Conservation (phyloP, 64 coral and sea anemone genomes). For the Orbicella faveolata region DNA sequence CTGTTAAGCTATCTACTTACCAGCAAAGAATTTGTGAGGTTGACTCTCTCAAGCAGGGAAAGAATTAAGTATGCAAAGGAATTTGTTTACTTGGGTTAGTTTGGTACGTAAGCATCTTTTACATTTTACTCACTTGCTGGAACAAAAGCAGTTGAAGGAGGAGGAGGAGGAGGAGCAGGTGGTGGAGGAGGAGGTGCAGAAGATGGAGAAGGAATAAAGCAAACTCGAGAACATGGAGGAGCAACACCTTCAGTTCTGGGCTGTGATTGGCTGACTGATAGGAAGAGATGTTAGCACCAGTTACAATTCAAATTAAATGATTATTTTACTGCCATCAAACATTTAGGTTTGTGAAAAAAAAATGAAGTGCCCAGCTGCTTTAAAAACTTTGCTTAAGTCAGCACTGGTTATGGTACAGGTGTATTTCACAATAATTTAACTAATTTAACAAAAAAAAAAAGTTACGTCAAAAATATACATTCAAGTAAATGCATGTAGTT, state of each 20-base stretch:
- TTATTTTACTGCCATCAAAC: neutral
- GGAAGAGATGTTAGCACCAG: slow-evolving; percentile 25
- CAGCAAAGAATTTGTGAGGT: no score
- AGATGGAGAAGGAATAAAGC: slow-evolving; percentile 17
- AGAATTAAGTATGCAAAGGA: no score
- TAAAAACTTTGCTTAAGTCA: no score
- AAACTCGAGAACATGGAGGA: slow-evolving; percentile 69
- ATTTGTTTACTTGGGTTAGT: neutral
- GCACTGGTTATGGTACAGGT: no score
- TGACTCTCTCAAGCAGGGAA: no score
- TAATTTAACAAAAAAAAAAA: no score
- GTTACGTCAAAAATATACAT: no score
- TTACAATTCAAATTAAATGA: neutral
- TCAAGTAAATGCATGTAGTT: no score
- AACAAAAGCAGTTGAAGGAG: slow-evolving; percentile 14
- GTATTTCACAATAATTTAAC: no score
- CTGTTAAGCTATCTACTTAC: no score
- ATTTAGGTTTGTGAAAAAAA: no score
- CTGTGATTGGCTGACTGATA: slow-evolving; percentile 51
- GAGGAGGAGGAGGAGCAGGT: slow-evolving; percentile 53
- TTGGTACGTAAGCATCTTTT: neutral
- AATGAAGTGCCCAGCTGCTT: no score
- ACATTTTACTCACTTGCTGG: neutral
- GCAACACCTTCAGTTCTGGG: slow-evolving; percentile 72
- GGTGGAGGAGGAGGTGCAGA: slow-evolving; percentile 4